These are phyloP conservation scores for Aleiodes testaceus DNA, from an alignment of 2,888 invertebrate genomes.

Conservation along the genomic window DNA sequence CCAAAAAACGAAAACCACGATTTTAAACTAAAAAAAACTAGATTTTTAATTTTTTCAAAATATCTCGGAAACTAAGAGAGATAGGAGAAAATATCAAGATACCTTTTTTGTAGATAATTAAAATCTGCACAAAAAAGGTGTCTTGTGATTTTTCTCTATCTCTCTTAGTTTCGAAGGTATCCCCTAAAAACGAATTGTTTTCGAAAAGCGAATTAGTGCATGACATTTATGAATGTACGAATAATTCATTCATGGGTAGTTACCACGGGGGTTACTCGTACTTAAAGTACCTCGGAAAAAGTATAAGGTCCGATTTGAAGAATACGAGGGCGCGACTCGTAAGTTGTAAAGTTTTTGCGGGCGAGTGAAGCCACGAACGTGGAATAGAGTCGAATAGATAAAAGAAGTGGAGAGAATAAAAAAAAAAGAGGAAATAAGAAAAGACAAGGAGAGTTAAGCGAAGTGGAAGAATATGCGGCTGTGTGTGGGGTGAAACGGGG, in stretches of 20 bases:
- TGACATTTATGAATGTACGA: slow-evolving; percentile 42
- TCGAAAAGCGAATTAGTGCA: slow-evolving; percentile 34
- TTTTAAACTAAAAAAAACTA: no score
- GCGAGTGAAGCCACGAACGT: slow-evolving; percentile 34
- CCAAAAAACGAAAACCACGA: no score
- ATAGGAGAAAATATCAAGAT: no score
- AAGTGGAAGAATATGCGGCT: slow-evolving; percentile 68
- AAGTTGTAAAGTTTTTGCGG: slow-evolving; percentile 64
- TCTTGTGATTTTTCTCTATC: no score
- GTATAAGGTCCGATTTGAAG: slow-evolving; percentile 51
- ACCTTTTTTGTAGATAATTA: no score
- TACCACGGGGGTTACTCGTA: slow-evolving; percentile 58
- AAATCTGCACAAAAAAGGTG: no score
- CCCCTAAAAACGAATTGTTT: no score
- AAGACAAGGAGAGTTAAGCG: slow-evolving; percentile 44
- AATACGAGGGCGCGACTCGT: slow-evolving; percentile 64
- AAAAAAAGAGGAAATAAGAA: slow-evolving; percentile 32
- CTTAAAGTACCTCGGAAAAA: not conserved
- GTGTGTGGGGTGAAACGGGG: slow-evolving; percentile 52
- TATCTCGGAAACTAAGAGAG: no score
- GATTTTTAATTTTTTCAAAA: no score
- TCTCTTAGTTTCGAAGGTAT: slow-evolving; percentile 23
- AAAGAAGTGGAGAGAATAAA: slow-evolving; percentile 33
- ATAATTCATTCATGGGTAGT: slow-evolving; percentile 73
- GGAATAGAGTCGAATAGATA: slow-evolving; percentile 47